phyloP scores from a whole-genome alignment of 2,113 vertebrate genomes.

The Ceratotherium simum region DNA sequence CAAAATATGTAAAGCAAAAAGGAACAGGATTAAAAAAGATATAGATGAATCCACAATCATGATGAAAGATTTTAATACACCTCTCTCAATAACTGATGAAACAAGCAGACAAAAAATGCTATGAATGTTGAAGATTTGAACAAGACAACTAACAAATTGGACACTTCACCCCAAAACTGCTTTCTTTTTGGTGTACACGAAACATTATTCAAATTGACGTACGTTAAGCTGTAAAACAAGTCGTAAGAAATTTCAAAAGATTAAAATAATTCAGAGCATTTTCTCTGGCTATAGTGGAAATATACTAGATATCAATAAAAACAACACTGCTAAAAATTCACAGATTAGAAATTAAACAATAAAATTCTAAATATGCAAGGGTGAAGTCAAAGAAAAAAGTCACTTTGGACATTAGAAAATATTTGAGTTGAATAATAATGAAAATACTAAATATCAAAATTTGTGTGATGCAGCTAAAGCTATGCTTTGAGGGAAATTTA shows the following conservation, averaged over 20 bases:
- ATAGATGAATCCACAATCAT: neutral
- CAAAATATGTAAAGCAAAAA: conserved; percentile 9
- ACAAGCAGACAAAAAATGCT: neutral
- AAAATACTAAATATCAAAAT: neutral
- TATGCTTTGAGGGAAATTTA: neutral
- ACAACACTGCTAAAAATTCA: neutral
- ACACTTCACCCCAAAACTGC: neutral
- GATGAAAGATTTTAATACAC: neutral
- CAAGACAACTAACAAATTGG: neutral
- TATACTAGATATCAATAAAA: neutral
- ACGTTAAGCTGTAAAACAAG: neutral
- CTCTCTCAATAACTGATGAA: neutral
- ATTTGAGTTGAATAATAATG: neutral
- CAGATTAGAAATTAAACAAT: neutral
- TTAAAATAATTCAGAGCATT: neutral
- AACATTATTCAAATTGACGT: neutral
- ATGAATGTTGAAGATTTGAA: neutral
- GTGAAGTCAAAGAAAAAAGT: neutral
- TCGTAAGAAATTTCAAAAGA: neutral
- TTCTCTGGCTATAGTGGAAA: neutral
- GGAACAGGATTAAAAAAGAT: neutral
- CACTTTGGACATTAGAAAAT: neutral
- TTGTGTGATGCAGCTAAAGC: neutral
- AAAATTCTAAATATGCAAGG: neutral
- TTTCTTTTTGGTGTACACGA: neutral